A percentile compares a stretch with the other conserved stretches of the same genome.
Conservation (phyloP, 2,888 invertebrate genomes). For the Phorcus lineatus region DNA sequence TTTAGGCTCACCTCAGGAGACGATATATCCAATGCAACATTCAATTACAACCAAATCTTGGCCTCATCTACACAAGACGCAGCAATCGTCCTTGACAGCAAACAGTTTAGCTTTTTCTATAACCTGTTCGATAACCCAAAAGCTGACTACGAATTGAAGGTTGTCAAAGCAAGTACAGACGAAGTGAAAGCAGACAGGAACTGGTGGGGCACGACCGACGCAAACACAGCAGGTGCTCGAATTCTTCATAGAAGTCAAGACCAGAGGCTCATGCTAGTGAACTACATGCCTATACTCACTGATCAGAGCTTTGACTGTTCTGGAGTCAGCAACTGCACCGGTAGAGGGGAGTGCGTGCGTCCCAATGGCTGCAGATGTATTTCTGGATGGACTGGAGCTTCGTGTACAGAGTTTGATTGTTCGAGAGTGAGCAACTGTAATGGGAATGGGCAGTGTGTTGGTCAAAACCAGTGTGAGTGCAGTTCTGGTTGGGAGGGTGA, state of each 20-base stretch:
- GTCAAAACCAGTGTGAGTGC: slow-evolving; percentile 48
- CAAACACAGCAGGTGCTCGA: slow-evolving; percentile 7
- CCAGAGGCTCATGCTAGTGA: slow-evolving; percentile 17
- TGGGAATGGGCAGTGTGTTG: slow-evolving; percentile 45
- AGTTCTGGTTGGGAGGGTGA: slow-evolving; percentile 41
- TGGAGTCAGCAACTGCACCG: slow-evolving; percentile 38
- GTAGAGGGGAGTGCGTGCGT: slow-evolving; percentile 40
- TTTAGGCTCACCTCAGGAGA: slow-evolving; percentile 22
- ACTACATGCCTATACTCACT: slow-evolving; percentile 34
- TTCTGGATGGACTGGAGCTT: slow-evolving; percentile 41
- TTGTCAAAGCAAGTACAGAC: slow-evolving; percentile 24
- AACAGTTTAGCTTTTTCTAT: slow-evolving; percentile 30
- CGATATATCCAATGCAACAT: slow-evolving; percentile 20
- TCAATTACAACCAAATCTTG: slow-evolving; percentile 35
- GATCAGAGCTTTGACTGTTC: slow-evolving; percentile 38
- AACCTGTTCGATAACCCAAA: slow-evolving; percentile 43
- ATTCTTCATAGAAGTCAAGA: slow-evolving; percentile 35
- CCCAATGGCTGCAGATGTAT: slow-evolving; percentile 40
- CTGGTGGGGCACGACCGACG: slow-evolving; percentile 44
- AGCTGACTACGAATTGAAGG: slow-evolving; percentile 37
- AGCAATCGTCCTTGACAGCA: slow-evolving; percentile 22
- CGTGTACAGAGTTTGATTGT: slow-evolving; percentile 39
- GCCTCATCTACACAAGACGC: slow-evolving; percentile 13
- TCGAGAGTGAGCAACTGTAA: slow-evolving; percentile 41
- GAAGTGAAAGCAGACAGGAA: slow-evolving; percentile 33